Percentiles rank a stretch among this genome's conserved stretches.
phyloP scores from a whole-genome alignment of 2,888 invertebrate genomes.

The Pseudococcus jackbeardsleyi region DNA sequence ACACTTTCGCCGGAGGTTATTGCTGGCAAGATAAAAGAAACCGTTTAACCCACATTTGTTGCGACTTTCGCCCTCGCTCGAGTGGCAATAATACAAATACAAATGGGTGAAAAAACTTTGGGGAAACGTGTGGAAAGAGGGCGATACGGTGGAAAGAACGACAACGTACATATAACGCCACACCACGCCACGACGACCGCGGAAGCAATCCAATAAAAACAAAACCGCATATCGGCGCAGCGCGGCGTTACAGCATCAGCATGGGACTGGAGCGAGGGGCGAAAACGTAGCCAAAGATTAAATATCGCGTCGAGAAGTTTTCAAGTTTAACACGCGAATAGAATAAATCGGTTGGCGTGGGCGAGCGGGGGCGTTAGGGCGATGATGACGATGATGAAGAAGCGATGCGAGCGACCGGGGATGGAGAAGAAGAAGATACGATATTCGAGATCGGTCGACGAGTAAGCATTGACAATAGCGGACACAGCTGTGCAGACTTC shows the following conservation, averaged over 20 bases:
- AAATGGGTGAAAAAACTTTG: constrained; percentile 22
- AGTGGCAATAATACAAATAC: not conserved
- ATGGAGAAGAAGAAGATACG: too few species aligned
- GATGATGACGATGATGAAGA: not conserved
- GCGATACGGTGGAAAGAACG: not conserved
- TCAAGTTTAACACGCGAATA: constrained; percentile 1
- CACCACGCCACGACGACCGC: not conserved
- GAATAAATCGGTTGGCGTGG: not conserved
- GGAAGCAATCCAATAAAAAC: constrained; percentile 26
- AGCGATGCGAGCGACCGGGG: not conserved
- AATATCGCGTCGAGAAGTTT: constrained; percentile 38
- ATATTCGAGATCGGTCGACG: constrained; percentile 1
- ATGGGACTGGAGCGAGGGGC: not conserved
- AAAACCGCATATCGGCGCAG: not conserved
- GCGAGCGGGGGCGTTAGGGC: not conserved
- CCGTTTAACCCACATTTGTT: constrained; percentile 39
- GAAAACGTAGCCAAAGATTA: constrained; percentile 36
- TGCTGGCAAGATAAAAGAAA: constrained; percentile 29
- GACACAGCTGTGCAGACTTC: constrained; percentile 30
- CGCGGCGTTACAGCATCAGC: not conserved
- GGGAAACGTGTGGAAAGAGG: too few species aligned
- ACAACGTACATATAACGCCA: too few species aligned
- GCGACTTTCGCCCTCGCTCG: not conserved
- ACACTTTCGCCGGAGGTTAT: not conserved
- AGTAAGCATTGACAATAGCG: constrained; percentile 51